Evolutionary conservation across 2,888 invertebrate genomes (phyloP).

Genomic region (Amorpha juglandis): DNA sequence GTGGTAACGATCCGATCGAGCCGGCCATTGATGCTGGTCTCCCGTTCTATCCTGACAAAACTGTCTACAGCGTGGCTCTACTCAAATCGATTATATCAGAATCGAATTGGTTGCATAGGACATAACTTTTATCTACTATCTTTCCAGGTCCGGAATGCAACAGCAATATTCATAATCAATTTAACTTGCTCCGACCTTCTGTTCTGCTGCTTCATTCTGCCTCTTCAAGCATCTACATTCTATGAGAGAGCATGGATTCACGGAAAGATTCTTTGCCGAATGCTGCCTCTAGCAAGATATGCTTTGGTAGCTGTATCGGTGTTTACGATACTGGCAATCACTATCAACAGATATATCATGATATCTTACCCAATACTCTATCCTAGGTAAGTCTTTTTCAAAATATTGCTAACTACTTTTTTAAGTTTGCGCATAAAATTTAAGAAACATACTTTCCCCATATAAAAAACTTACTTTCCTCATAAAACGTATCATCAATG

Average conservation of each 20-base stretch:
- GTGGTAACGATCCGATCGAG: no score
- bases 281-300: conserved; percentile 91
- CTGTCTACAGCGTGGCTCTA: no score
- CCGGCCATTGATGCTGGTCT: no score
- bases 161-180: conserved; percentile 93
- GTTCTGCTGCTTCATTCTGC: conserved; percentile 92
- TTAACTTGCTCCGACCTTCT: conserved; percentile 90
- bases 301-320: conserved; percentile 90
- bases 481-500: no score
- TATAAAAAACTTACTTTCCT: no score
- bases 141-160: conserved; percentile 90
- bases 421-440: no score
- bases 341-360: conserved; percentile 93
- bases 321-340: conserved; percentile 91
- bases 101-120: no score
- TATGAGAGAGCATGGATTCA: conserved; percentile 89
- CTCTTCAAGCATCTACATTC: conserved; percentile 90
- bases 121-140: background rate
- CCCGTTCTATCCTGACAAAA: no score
- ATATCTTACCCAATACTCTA: conserved; percentile 91
- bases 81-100: no score
- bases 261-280: conserved; percentile 86
- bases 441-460: no score
- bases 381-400: conserved; percentile 85
- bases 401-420: background rate